A percentile compares a stretch with the other conserved stretches of the same genome.
phyloP scores from a whole-genome alignment of 1,140 invertebrate genomes.

The Anoplophora glabripennis region DNA sequence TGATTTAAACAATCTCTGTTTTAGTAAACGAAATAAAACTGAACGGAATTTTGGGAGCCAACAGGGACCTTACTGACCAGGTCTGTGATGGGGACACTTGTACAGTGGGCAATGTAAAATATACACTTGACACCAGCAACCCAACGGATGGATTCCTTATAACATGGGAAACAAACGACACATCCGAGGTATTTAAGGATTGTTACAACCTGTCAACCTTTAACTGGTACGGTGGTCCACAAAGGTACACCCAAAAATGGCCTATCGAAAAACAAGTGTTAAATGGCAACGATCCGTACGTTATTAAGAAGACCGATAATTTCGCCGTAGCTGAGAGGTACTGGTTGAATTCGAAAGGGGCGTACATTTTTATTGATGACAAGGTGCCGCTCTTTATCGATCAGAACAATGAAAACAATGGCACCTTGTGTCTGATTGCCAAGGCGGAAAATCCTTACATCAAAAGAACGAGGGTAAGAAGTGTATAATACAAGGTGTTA shows the following conservation, averaged over 20 bases:
- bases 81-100: neutral
- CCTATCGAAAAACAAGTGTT: constrained; percentile 55
- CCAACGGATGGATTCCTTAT: constrained; percentile 16
- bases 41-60: neutral
- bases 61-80: neutral
- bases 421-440: constrained; percentile 44
- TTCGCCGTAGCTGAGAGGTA: constrained; percentile 70
- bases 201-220: constrained; percentile 11
- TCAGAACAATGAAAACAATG: constrained; percentile 61
- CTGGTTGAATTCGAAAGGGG: constrained; percentile 70
- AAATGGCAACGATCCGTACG: constrained; percentile 48
- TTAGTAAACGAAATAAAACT: neutral
- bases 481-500: too few species aligned
- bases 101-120: neutral
- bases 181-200: constrained; percentile 6
- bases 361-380: constrained; percentile 61
- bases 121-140: neutral
- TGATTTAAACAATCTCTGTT: constrained; percentile 3
- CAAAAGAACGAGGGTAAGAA: constrained; percentile 13
- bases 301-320: constrained; percentile 63
- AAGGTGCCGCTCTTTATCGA: constrained; percentile 68
- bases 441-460: constrained; percentile 24
- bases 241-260: constrained; percentile 48
- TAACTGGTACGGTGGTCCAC: constrained; percentile 24
- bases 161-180: constrained; percentile 13